phyloP scores from a whole-genome alignment of 2,888 invertebrate genomes.

The Leptogaster cylindrica region DNA sequence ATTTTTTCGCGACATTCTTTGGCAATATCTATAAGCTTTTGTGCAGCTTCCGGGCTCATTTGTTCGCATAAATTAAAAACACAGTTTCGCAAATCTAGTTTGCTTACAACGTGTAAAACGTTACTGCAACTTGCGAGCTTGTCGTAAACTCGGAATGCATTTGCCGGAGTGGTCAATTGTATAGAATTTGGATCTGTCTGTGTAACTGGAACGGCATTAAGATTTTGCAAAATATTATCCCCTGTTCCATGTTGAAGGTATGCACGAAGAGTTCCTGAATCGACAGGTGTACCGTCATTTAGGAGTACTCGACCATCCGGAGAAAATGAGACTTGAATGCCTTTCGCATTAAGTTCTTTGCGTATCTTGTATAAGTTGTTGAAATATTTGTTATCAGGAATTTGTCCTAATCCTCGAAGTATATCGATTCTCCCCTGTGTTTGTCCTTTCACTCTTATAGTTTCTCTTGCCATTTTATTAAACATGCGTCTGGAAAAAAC shows the following conservation, averaged over 20 bases:
- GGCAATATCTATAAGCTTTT: too few species aligned
- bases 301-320: constrained; percentile 52
- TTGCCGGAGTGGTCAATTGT: too few species aligned
- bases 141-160: too few species aligned
- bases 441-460: constrained; percentile 52
- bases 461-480: constrained; percentile 56
- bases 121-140: too few species aligned
- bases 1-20: too few species aligned
- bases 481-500: constrained; percentile 53
- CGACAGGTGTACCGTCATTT: constrained; percentile 54
- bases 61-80: too few species aligned
- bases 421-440: constrained; percentile 54
- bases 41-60: too few species aligned
- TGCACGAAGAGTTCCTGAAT: constrained; percentile 52
- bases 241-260: constrained; percentile 55
- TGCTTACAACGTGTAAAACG: too few species aligned
- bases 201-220: too few species aligned
- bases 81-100: too few species aligned
- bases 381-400: constrained; percentile 56
- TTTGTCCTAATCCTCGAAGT: constrained; percentile 56
- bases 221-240: too few species aligned
- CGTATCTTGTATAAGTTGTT: constrained; percentile 56
- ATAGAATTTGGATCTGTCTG: too few species aligned
- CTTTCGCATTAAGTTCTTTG: constrained; percentile 43
- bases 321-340: constrained; percentile 54